Base-by-base conservation (phyloP, 2,888 invertebrate species). In the Nebria salina region DNA sequence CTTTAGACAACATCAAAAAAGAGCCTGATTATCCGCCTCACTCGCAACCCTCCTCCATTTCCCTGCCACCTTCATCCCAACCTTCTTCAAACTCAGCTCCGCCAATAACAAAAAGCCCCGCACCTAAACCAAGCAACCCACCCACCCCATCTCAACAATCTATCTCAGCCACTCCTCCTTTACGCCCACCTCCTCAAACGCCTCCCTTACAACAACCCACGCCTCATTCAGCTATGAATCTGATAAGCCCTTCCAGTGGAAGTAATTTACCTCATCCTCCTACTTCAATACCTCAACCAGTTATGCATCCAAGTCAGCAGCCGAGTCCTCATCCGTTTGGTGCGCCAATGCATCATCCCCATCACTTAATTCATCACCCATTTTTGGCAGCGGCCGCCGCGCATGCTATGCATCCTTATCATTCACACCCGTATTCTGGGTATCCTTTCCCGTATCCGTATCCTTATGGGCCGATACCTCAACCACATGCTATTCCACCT, bases 231-330 rank as follows among this genome's bases (percentile, higher is more conserved):
- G 92, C 93, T 11, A 89, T 92, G 7, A 92, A 92, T 85, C 87
- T 93, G 79, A 92, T 93, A 89, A 92, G 92, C 85, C 91, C 92
- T 15, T 88, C 86, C 65, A 85, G 87, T 20, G 13, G 15, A 15
- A 74, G 34, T 43, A 75, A 43, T 26, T n/a, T n/a, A 84, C 84
- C 41, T 8, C 85, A 86, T 5, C 92, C 93, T 83, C 92, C 93
- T 0, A 90, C 93, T 4, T 92, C 93, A 1, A 92, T 93, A 84
- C 91, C 93, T 11, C 93, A 93, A 43, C 93, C 93, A 4, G 91
- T 93, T 13, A 94, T 95, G 90, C 95, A 95, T 87, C 93, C 95
- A 6, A 92, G 94, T 1, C 95, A 94, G 86, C 94, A 94, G 85
- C 92, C 92, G 72, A 94, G 94, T 83, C 93, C 92, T 1, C 92